Base-by-base conservation (phyloP, 2,797 vertebrate species). In the Lutjanus campechanus region DNA sequence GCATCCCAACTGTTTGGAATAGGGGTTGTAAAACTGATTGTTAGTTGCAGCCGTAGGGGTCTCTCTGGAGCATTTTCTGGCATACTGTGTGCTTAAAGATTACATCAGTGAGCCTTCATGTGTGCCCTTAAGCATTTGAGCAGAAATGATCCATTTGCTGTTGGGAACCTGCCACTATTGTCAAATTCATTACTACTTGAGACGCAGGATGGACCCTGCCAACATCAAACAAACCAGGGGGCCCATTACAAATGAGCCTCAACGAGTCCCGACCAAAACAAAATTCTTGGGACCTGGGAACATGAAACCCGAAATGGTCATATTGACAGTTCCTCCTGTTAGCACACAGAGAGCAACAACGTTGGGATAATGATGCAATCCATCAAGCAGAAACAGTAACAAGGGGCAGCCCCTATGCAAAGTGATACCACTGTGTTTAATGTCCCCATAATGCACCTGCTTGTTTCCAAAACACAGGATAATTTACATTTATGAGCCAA, bases 321-420 rank as follows among this genome's bases (percentile, higher is more conserved):
- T 88, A 87, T 86, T 91, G 92, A 91, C 84, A 89, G 76, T 91
- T 85, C 76, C 74, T 87, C 75, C 88, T 85, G 88, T 92, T 91
- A 83, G 79, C 59, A 8, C 80, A 78, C 76, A 74, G 54, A 76
- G 64, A 69, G 77, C 89, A 91, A 89, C 84, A 87, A 66, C 64
- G 85, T 86, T 62, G 25, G 79, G 67, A 73, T 88, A 92, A 92
- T 88, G 87, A 92, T 83, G 88, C 84, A 86, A 89, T 88, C 89
- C 79, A 78, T 92, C 90, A 89, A 92, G 75, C 62, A 63, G 73
- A 65, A 82, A 65, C 43, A 44, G 90, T 67, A 90, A 87, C 78
- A 75, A 80, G 59, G 66, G 72, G 61, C 76, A 78, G 86, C 89
- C 92, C 92, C 77, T 76, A 92, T 93, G 93, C 90, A 92, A 90